These are phyloP conservation scores for Henicopernis longicauda DNA, from an alignment of 2,113 vertebrate genomes.

Conservation along the genomic window DNA sequence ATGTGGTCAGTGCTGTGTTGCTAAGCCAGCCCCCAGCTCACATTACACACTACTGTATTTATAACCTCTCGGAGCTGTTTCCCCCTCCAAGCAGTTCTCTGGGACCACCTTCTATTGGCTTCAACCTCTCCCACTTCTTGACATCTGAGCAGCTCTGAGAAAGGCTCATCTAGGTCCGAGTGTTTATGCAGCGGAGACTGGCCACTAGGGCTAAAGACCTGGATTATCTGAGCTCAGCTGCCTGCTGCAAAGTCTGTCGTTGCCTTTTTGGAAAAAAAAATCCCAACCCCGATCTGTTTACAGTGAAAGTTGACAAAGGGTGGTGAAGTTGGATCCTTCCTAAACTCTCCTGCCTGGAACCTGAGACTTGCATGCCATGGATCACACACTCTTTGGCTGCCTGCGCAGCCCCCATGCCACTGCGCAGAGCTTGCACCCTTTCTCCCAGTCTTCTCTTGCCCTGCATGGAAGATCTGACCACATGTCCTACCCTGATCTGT, in stretches of 20 bases:
- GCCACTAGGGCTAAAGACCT: conserved; percentile 75
- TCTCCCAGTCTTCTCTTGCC: conserved; percentile 89
- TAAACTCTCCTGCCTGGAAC: conserved; percentile 72
- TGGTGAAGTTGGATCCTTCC: conserved; percentile 66
- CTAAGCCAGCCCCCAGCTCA: conserved; percentile 98
- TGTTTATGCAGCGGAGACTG: conserved; percentile 77
- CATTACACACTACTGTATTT: conserved; percentile 95
- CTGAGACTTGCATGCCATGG: conserved; percentile 83
- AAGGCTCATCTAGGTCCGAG: conserved; percentile 76
- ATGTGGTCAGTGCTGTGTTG: conserved; percentile 88
- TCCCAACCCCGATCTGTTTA: conserved; percentile 46
- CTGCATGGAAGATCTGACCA: conserved; percentile 95
- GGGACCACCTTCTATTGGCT: conserved; percentile 90
- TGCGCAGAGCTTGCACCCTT: conserved; percentile 91
- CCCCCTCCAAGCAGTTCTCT: conserved; percentile 83
- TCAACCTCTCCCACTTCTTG: conserved; percentile 77
- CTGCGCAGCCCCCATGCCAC: conserved; percentile 93
- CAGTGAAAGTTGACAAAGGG: conserved; percentile 71
- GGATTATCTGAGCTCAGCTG: conserved; percentile 77
- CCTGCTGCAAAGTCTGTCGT: conserved; percentile 47
- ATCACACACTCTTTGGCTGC: conserved; percentile 98
- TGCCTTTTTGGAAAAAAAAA: conserved; percentile 58
- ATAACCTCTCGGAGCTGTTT: conserved; percentile 90
- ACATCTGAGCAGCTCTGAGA: conserved; percentile 83
- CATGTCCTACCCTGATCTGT: conserved; percentile 95